phyloP scores from a whole-genome alignment of 2,113 vertebrate species.

The Elanus axillaris region DNA sequence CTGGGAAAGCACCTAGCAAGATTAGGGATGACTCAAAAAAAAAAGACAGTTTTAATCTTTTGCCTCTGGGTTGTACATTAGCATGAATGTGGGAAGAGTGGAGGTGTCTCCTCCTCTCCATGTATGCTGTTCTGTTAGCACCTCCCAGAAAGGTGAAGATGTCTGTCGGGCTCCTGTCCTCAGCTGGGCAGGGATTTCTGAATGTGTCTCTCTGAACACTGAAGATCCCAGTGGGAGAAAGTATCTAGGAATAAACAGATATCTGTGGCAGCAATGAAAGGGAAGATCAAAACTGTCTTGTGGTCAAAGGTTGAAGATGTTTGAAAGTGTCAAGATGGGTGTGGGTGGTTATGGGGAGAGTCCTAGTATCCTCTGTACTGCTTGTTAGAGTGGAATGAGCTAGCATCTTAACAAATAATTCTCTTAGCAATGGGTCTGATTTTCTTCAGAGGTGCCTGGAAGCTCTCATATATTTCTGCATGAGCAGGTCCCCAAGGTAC shows the following conservation, averaged over 20 bases:
- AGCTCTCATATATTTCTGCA: neutral
- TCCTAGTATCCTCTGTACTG: neutral
- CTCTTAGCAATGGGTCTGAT: neutral
- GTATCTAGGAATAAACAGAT: neutral
- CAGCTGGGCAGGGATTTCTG: neutral
- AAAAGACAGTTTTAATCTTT: neutral
- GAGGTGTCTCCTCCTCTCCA: neutral
- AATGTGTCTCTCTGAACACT: neutral
- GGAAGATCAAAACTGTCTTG: neutral
- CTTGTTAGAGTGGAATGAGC: neutral
- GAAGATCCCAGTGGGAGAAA: neutral
- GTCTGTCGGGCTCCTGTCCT: neutral
- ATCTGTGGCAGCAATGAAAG: neutral
- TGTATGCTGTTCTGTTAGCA: neutral
- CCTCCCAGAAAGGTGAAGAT: neutral
- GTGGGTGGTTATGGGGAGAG: neutral
- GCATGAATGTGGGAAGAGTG: neutral
- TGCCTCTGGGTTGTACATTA: neutral
- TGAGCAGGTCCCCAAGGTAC: neutral
- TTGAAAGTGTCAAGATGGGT: neutral
- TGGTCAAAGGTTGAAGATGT: neutral
- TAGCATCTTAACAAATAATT: neutral
- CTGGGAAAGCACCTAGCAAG: neutral
- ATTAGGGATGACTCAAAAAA: neutral
- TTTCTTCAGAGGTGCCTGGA: neutral